Evolutionary conservation across 2,888 invertebrate species (phyloP).

Genomic region (Scrobipalpa atriplicella): DNA sequence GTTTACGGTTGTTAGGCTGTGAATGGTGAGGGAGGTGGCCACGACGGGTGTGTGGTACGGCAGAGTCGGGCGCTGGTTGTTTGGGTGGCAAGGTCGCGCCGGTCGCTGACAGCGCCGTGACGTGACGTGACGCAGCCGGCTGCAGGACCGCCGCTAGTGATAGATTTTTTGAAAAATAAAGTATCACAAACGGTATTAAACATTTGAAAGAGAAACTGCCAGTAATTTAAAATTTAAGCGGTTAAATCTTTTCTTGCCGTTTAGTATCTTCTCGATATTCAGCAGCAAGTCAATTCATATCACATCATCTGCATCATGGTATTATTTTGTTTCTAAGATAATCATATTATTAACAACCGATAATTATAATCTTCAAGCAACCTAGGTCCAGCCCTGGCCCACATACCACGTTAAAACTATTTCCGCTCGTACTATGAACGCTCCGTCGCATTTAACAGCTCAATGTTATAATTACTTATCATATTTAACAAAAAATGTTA

Average conservation of each 20-base stretch:
- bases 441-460: constrained; percentile 41
- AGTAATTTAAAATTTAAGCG: no score
- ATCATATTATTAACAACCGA: neutral
- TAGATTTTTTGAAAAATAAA: no score
- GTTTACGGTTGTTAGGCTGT: no score
- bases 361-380: constrained; percentile 32
- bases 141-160: neutral
- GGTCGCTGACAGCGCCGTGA: constrained; percentile 61
- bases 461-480: constrained; percentile 21
- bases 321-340: neutral
- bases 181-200: no score
- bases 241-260: no score
- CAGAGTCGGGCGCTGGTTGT: neutral
- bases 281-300: no score
- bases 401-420: constrained; percentile 34
- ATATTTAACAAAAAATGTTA: neutral
- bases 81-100: constrained; percentile 53
- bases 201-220: no score
- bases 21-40: neutral
- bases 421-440: constrained; percentile 50
- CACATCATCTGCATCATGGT: neutral
- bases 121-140: constrained; percentile 32
- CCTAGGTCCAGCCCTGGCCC: constrained; percentile 27
- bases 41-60: neutral
- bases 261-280: no score